Evolutionary conservation across 2,113 vertebrate species (phyloP), one percentile per base, ranked within the genome.

Genomic region (Chelonoidis abingdonii): DNA sequence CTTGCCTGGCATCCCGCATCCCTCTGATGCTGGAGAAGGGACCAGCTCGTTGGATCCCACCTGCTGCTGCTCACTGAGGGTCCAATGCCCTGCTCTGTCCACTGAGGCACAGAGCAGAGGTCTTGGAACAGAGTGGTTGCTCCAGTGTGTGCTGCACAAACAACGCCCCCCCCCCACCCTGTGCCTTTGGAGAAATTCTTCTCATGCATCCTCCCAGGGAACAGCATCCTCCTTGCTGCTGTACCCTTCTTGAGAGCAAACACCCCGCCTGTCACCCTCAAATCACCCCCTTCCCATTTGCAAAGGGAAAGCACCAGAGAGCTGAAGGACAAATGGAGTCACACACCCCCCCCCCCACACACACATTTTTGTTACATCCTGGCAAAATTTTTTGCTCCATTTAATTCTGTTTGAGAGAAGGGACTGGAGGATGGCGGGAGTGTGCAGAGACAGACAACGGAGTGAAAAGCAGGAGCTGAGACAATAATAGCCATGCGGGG

Each of bases 351-450:
- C 75, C 29, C 52, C 78, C 0, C 10, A 6, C 54, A 22, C 86
- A 25, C 75, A 80, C 86, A 35, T 78, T 82, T 88, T 78, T 84
- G 80, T 76, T 75, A 57, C 83, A 91, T 88, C 92, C 85, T 83
- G 94, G 95, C 72, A 92, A 83, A 72, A 86, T 97, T 95, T 96
- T 94, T 90, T 95, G 96, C 95, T 97, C 96, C 93, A 95, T 97
- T 97, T 93, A 97, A 96, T 97, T 93, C 87, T 87, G 53, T 97
- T 96, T 95, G 89, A 93, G 90, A 84, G 75, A 89, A 90, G 93
- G 93, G 96, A 95, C 1, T 2, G 92, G 89, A 96, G 95, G 95
- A 91, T 21, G 90, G 62, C 5, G 0, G 88, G 62, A 76, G 86
- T 83, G 86, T 52, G 75, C 65, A 62, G 76, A 80, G 72, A 27